Base-by-base conservation (phyloP, 2,888 invertebrate species). In the Venusia cambrica region DNA sequence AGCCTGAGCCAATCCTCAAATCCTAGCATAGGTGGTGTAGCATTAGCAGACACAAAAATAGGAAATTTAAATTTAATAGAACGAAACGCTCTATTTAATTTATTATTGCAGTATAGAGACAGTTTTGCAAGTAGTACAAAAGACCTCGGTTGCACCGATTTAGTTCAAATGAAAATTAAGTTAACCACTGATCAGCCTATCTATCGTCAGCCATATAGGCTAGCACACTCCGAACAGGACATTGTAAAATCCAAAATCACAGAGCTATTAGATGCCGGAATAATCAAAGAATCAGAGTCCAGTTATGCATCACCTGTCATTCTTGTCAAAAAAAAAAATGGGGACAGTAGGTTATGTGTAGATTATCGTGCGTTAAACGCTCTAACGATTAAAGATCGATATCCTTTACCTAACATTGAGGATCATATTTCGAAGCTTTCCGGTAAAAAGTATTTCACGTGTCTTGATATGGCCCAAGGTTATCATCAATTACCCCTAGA, bases 351-450 rank as follows among this genome's bases (percentile, higher is more conserved):
- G 2, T 17, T 57, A 1, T 59, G 56, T 20, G 22, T 19, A 9
- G 61, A 58, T 14, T 57, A 54, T 19, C 34, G 56, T 0, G 48
- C 38, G 0, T 15, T 58, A 3, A 56, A 58, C 16, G 30, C 43
- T 0, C 42, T 53, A 1, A 57, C 57, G 0, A 7, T 57, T 0
- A 40, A 39, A 10, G 57, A 59, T 24, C 45, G 54, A n/a, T 56
- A 36, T 27, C 55, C 54, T 0, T 22, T 57, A n/a, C n/a, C n/a
- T n/a, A n/a, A n/a, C n/a, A n/a, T n/a, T n/a, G n/a, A n/a, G n/a
- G n/a, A n/a, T n/a, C n/a, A n/a, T n/a, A n/a, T n/a, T n/a, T n/a
- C n/a, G n/a, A n/a, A n/a, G n/a, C n/a, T n/a, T n/a, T n/a, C n/a
- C n/a, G n/a, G n/a, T n/a, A n/a, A n/a, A n/a, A n/a, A n/a, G n/a